Percentiles rank a stretch among this genome's conserved stretches.
phyloP scores from a whole-genome alignment of 2,797 vertebrate genomes.

The Neosilurus hyrtlii region DNA sequence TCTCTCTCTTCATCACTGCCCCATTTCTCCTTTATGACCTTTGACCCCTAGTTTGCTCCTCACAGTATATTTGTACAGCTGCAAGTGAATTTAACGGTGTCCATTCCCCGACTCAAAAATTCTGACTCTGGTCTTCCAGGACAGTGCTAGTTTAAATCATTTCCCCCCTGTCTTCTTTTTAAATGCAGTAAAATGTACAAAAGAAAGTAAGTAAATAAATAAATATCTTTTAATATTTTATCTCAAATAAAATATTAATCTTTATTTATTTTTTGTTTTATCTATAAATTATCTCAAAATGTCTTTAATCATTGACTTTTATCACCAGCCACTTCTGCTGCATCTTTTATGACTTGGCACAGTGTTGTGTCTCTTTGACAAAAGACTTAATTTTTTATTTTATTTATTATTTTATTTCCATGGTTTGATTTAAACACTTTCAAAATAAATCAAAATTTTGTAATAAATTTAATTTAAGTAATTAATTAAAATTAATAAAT shows the following conservation, averaged over 20 bases:
- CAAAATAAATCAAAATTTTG: background rate
- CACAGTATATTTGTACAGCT: slow-evolving; percentile 73
- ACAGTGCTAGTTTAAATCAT: background rate
- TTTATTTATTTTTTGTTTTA: too few relatives aligned
- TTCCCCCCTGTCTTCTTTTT: background rate
- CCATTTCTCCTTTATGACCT: slow-evolving; percentile 43
- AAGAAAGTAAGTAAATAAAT: background rate
- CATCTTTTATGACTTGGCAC: background rate
- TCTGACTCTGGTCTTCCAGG: background rate
- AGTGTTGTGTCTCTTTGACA: background rate
- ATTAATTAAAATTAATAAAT: background rate
- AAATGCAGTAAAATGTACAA: background rate
- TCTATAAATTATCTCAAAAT: too few relatives aligned
- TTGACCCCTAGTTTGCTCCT: slow-evolving; percentile 56
- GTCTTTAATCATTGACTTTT: too few relatives aligned
- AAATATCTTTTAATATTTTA: too few relatives aligned
- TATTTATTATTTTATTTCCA: background rate
- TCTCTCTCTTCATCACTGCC: slow-evolving; percentile 44
- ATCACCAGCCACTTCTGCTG: background rate
- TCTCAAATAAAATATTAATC: too few relatives aligned
- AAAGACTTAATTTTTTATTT: background rate
- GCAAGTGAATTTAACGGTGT: slow-evolving; percentile 57
- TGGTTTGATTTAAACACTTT: background rate
- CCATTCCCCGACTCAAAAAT: slow-evolving; percentile 43
- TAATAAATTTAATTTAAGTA: background rate